phyloP scores from a whole-genome alignment of 2,797 vertebrate species.

The Notolabrus celidotus region DNA sequence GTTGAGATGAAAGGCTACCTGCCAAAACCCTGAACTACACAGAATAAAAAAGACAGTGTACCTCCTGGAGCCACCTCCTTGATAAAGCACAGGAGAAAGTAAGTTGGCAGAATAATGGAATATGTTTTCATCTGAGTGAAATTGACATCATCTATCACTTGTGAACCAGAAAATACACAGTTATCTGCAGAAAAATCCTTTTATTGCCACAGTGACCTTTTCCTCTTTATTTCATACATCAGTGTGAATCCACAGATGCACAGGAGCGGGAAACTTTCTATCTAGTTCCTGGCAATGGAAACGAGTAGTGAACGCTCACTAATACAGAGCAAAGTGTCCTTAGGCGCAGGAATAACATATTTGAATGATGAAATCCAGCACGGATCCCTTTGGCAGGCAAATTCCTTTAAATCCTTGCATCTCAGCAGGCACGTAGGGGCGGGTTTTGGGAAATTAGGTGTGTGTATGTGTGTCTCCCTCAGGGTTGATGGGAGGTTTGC shows the following conservation, averaged over 20 bases:
- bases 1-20: conserved; percentile 23
- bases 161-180: conserved; percentile 47
- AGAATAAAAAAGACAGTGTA: conserved; percentile 15
- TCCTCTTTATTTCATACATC: conserved; percentile 51
- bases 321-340: conserved; percentile 68
- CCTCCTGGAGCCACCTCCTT: conserved; percentile 43
- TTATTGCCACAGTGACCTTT: conserved; percentile 60
- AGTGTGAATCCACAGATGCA: conserved; percentile 39
- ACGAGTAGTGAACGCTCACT: conserved; percentile 55
- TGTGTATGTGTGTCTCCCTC: conserved; percentile 32
- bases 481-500: conserved; percentile 58
- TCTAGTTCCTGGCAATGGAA: conserved; percentile 63
- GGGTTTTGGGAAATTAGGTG: conserved; percentile 70
- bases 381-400: conserved; percentile 68
- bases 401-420: conserved; percentile 74
- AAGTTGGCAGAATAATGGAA: conserved; percentile 45
- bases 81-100: conserved; percentile 39
- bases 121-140: conserved; percentile 60
- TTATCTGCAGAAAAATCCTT: conserved; percentile 46
- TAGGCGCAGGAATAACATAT: conserved; percentile 69
- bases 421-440: conserved; percentile 61
- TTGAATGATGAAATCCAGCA: conserved; percentile 79
- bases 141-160: conserved; percentile 63
- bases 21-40: conserved; percentile 31
- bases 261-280: conserved; percentile 56